Evolutionary conservation across 2,888 invertebrate genomes (phyloP), one percentile per base, ranked within the genome.

Genomic region (Amiota communis): DNA sequence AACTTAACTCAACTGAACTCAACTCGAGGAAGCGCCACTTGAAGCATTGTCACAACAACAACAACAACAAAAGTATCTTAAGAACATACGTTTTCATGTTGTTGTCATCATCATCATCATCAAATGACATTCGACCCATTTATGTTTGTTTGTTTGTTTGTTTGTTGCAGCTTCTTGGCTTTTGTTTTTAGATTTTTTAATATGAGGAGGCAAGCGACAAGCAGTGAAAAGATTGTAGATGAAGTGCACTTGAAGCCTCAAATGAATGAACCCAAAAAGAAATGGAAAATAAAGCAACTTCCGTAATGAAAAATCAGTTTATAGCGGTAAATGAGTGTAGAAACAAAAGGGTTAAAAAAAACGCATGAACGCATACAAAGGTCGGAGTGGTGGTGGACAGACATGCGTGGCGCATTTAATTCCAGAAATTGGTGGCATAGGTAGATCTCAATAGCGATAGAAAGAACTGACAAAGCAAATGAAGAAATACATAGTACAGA

Each of bases 301-400:
- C 81, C 84, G 85, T 82, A 84, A 81, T 80, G 82, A 84, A 71
- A 83, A 86, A 81, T 77, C 36, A 6, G 83, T 78, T 83, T 81
- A 86, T 80, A 84, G 85, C 85, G 83, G 83, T 84, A 84, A 84
- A 85, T 84, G 84, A 86, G 6, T 51, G 36, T 36, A 36, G 36
- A 36, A 6, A 23, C 3, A 36, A 53, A 57, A 68, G 20, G 68
- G 86, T 82, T 84, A 85, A 85, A 83, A 82, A 83, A 79, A 81
- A 77, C 77, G 72, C 70, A 36, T 23, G 61, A 70, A 69, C 49
- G 72, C 72, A 68, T 72, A 70, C 71, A 76, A 68, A 76, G 71
- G 72, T 74, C 64, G 71, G 63, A 70, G 2, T 20, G 46, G 48
- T 23, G 23, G 23, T 23, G 23, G 23, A 23, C n/a, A 57, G n/a